Conservation (phyloP, 2,113 vertebrate genomes). For the Onychostruthus taczanowskii region DNA sequence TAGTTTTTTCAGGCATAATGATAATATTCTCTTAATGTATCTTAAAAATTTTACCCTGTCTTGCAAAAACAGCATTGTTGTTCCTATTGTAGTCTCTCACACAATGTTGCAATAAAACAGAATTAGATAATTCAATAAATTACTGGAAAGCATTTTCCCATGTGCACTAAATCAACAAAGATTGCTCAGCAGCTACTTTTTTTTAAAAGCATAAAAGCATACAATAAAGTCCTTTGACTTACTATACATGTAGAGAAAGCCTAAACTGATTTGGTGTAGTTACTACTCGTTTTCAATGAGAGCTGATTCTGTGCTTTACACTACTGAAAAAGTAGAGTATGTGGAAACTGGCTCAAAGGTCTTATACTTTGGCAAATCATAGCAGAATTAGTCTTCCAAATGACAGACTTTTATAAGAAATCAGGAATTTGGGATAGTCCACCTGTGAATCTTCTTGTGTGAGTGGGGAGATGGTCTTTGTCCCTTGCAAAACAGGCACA, state of each 20-base stretch:
- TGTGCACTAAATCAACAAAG: not conserved
- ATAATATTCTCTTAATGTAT: not conserved
- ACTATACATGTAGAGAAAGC: not conserved
- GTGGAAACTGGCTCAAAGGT: not conserved
- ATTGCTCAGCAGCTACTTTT: not conserved
- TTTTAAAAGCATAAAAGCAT: not conserved
- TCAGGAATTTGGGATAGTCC: not conserved
- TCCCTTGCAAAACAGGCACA: not conserved
- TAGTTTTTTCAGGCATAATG: not conserved
- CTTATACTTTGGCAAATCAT: not conserved
- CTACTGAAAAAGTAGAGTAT: not conserved
- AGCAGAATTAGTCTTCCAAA: not conserved
- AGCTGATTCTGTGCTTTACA: not conserved
- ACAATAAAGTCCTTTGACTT: not conserved
- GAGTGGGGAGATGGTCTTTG: not conserved
- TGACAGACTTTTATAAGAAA: not conserved
- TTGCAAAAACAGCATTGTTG: not conserved
- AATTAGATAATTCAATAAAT: not conserved
- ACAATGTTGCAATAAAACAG: not conserved
- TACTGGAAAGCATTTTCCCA: not conserved
- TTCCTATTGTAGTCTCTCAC: not conserved
- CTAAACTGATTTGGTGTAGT: not conserved
- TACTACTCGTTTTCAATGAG: not conserved
- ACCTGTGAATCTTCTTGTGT: not conserved
- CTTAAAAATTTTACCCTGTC: not conserved